phyloP scores from a whole-genome alignment of 2,888 invertebrate species.

The Callinectes sapidus region DNA sequence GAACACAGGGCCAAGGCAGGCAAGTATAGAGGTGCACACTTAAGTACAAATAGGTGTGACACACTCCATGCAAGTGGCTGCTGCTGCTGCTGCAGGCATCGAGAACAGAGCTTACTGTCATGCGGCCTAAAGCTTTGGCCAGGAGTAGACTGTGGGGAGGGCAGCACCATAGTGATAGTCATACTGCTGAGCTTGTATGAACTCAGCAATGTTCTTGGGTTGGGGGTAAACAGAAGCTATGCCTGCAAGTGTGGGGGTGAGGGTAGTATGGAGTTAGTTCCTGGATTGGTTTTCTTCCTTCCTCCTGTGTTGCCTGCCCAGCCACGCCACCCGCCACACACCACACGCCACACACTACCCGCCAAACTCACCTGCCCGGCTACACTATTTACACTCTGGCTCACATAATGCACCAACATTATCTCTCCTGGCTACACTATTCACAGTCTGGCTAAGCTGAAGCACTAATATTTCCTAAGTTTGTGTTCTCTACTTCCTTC shows the following conservation, averaged over 20 bases:
- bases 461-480: background rate
- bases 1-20: background rate
- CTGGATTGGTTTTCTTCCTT: background rate
- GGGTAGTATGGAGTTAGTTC: constrained; percentile 15
- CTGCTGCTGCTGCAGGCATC: background rate
- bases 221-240: constrained; percentile 79
- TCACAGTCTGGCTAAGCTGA: background rate
- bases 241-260: constrained; percentile 73
- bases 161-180: constrained; percentile 74
- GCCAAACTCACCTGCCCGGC: background rate
- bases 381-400: too few relatives aligned
- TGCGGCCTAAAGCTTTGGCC: constrained; percentile 73
- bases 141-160: constrained; percentile 74
- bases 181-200: constrained; percentile 77
- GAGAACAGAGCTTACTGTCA: constrained; percentile 57
- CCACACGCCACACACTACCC: background rate
- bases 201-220: constrained; percentile 78
- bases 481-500: background rate
- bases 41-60: background rate
- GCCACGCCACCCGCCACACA: background rate
- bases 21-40: background rate
- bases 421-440: background rate
- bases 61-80: background rate
- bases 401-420: too few relatives aligned
- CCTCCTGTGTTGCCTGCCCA: background rate